Base-by-base conservation (phyloP, 2,888 invertebrate genomes). In the Chromoteleia sp. region DNA sequence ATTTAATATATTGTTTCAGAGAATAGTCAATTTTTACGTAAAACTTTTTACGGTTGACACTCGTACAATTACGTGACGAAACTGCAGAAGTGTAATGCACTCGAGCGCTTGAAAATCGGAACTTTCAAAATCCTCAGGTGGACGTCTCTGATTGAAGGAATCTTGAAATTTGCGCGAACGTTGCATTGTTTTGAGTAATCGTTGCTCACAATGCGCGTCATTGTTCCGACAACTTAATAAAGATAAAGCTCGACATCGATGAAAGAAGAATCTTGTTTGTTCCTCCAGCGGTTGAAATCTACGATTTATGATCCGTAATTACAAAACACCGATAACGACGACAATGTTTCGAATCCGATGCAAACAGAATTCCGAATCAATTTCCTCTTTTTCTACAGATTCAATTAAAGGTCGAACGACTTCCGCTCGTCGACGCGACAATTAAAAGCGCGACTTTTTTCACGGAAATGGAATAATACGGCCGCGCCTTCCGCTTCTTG, bases 401-500 rank as follows among this genome's bases (percentile, higher is more conserved):
- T 79, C 59, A 45, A 81, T 81, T 76, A 48, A 21, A 65, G 45
- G 33, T 8, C 58, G 33, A 41, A 17, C 21, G 45, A 76, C 19
- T 59, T 68, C 67, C 65, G 21, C 15, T n/a, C 56, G 25, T 12
- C 33, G 56, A 2, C 8, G 39, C 30, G 45, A 43, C 41, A 71
- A 78, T 78, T 78, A 78, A 71, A 58, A 70, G 29, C 61, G 54
- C 73, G 52, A 78, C n/a, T 56, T 43, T 81, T 81, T 68, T 30
- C 39, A 17, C 85, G 87, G 86, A 86, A 84, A 86, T 85, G 73
- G 70, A 83, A 84, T 85, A 83, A 85, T 85, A 84, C 82, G 86
- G 82, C 81, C 84, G 17, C 83, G 84, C 84, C 83, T 87, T 83
- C 84, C 83, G 77, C 68, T 54, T n/a, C 10, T 56, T n/a, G 39